These are phyloP conservation scores for Acanthornis magna DNA, from an alignment of 2,797 vertebrate species.

Conservation along the genomic window DNA sequence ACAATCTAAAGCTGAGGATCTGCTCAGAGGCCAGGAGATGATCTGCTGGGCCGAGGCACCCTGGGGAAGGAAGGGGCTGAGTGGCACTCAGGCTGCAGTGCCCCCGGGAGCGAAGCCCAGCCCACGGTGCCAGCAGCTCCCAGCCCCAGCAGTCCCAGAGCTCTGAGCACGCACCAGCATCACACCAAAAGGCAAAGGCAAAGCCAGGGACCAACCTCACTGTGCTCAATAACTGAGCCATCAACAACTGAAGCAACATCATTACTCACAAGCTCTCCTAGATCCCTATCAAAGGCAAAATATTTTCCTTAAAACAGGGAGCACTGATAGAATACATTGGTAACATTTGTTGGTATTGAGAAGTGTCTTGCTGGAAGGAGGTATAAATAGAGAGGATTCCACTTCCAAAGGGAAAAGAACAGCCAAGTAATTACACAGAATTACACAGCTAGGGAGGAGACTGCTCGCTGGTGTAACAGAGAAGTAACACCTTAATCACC, in stretches of 20 bases:
- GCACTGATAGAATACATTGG: not conserved
- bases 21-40: not conserved
- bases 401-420: not conserved
- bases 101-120: not conserved
- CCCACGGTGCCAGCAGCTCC: not conserved
- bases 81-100: not conserved
- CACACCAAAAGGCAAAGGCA: not conserved
- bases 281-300: not conserved
- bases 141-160: not conserved
- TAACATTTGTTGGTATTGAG: not conserved
- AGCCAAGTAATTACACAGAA: not conserved
- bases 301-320: not conserved
- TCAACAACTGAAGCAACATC: not conserved
- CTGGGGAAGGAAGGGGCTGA: not conserved
- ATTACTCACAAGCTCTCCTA: not conserved
- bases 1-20: not conserved
- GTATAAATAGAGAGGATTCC: not conserved
- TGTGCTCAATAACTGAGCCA: not conserved
- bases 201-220: not conserved
- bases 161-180: fast-evolving
- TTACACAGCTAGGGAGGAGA: not conserved
- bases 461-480: not conserved
- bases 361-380: not conserved
- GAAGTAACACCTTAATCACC: not conserved
- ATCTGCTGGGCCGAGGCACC: not conserved